Percentiles rank a stretch among this genome's conserved stretches.
phyloP scores from a whole-genome alignment of 2,113 vertebrate species.

The Mirounga angustirostris region DNA sequence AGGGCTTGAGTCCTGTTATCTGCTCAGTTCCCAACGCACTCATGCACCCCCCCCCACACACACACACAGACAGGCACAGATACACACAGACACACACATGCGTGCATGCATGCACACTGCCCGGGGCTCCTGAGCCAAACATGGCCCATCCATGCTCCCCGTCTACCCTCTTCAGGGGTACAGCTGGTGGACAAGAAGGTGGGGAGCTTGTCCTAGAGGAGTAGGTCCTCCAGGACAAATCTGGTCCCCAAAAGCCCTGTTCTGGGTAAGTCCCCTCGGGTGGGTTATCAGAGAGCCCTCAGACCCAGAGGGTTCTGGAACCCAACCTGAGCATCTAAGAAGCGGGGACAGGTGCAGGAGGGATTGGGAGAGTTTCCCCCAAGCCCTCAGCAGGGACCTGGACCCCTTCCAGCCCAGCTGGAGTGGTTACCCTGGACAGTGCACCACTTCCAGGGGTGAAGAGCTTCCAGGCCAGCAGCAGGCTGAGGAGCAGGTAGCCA shows the following conservation, averaged over 20 bases:
- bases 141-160: slow-evolving; percentile 17
- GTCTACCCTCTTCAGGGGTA: neutral
- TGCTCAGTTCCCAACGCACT: too few relatives aligned
- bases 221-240: slow-evolving; percentile 77
- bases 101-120: rapidly evolving
- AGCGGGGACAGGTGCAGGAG: rapidly evolving
- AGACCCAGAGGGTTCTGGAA: neutral
- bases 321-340: neutral
- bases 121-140: neutral
- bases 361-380: neutral
- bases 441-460: neutral
- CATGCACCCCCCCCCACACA: neutral
- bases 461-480: neutral
- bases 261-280: slow-evolving; percentile 33
- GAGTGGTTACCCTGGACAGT: neutral
- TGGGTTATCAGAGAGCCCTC: neutral
- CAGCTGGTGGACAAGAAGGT: slow-evolving; percentile 56
- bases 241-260: slow-evolving; percentile 60
- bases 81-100: neutral
- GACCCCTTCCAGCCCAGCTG: neutral
- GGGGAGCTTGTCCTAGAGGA: slow-evolving; percentile 68
- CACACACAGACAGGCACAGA: neutral
- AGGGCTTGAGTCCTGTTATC: neutral
- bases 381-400: neutral
- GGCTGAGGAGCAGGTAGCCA: neutral